These are phyloP conservation scores for Philaethria dido DNA, from an alignment of 2,888 invertebrate species.

Conservation along the genomic window DNA sequence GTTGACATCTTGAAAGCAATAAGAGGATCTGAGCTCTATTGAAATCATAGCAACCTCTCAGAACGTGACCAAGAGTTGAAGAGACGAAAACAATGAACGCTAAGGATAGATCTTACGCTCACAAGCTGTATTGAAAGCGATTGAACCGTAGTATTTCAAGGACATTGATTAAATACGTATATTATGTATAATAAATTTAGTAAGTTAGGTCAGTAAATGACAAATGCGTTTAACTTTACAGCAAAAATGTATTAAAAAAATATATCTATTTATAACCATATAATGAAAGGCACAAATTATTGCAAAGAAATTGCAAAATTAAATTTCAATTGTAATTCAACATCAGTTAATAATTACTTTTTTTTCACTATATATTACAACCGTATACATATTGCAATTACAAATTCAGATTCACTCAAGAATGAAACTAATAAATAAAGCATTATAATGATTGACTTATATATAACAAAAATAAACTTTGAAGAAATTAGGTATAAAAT, in stretches of 20 bases:
- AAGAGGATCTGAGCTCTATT: conserved; percentile 13
- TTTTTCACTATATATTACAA: no score
- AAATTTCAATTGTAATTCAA: no score
- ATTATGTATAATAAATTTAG: no score
- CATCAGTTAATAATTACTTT: no score
- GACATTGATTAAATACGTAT: conserved; percentile 33
- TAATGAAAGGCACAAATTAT: no score
- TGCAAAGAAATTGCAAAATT: no score
- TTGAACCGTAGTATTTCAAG: conserved; percentile 35
- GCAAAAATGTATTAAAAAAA: neutral
- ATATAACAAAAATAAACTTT: neutral
- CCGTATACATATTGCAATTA: no score
- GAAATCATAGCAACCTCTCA: conserved; percentile 23
- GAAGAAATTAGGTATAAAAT: neutral
- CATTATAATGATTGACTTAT: neutral
- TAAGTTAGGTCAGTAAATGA: conserved; percentile 1
- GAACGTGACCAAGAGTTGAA: conserved; percentile 55
- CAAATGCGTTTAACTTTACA: neutral
- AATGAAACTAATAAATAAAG: neutral
- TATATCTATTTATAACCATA: no score
- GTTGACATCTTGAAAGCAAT: neutral
- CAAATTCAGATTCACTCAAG: neutral
- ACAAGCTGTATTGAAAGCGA: conserved; percentile 37
- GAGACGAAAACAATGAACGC: conserved; percentile 42
- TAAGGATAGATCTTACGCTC: conserved; percentile 42